Conservation (phyloP, 2,113 vertebrate species). For the Hyperopisus bebe region DNA sequence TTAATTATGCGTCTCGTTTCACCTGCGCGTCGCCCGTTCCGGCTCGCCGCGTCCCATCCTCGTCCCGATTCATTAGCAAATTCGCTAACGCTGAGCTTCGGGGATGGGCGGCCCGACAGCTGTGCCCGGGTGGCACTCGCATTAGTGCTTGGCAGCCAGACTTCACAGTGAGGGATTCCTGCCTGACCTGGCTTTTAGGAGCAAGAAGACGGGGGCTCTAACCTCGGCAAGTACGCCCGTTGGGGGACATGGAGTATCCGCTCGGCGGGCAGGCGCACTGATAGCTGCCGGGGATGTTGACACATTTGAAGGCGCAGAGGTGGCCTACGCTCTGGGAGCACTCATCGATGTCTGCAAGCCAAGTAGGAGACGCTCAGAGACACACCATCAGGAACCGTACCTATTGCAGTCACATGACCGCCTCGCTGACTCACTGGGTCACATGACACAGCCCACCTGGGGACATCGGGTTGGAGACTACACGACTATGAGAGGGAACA, state of each 20-base stretch:
- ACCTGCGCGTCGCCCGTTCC: conserved; percentile 26
- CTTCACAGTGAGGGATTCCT: background rate
- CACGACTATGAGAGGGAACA: background rate
- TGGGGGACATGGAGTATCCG: conserved; percentile 77
- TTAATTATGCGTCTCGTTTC: conserved; percentile 44
- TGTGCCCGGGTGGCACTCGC: background rate
- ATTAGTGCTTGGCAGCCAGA: background rate
- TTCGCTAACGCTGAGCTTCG: conserved; percentile 26
- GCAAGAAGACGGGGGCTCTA: conserved; percentile 23
- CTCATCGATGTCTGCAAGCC: conserved; percentile 79
- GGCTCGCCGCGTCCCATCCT: conserved; percentile 30
- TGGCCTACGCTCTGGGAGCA: conserved; percentile 77
- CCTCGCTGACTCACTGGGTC: background rate
- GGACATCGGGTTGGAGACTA: background rate
- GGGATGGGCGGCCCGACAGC: conserved; percentile 1
- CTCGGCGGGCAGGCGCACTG: conserved; percentile 79
- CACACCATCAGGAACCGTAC: background rate
- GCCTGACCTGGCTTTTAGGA: background rate
- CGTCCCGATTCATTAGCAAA: conserved; percentile 27
- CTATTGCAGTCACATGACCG: background rate
- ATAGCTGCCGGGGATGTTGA: conserved; percentile 85
- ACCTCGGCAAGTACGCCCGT: conserved; percentile 84
- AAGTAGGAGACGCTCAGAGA: conserved; percentile 13
- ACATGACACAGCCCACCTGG: background rate
- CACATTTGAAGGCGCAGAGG: conserved; percentile 81